These are phyloP conservation scores for Flabesymbios commensalis DNA, from an alignment of 2,888 invertebrate species.

Conservation along the genomic window DNA sequence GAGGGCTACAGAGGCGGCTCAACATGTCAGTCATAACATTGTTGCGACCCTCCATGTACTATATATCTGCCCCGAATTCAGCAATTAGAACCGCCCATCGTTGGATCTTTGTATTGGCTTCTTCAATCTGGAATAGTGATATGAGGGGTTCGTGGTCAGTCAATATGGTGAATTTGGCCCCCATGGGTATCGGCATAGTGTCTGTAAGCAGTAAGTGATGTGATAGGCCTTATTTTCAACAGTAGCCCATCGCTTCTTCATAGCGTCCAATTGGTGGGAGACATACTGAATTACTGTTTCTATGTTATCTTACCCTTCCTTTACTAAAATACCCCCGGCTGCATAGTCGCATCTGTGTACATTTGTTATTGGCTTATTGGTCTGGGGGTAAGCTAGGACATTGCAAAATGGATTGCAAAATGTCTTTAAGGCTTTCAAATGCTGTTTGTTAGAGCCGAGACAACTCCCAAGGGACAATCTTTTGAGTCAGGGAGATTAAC, in stretches of 20 bases:
- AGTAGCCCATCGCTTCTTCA: background rate
- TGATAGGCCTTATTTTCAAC: conserved; percentile 9
- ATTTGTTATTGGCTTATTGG: background rate
- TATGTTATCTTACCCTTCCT: conserved; percentile 1
- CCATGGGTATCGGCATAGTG: conserved; percentile 3
- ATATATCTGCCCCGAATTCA: conserved; percentile 22
- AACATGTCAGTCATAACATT: no score
- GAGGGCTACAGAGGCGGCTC: no score
- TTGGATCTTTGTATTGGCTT: conserved; percentile 19
- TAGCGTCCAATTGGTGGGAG: background rate
- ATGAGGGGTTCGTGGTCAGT: background rate
- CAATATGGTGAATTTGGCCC: conserved; percentile 5
- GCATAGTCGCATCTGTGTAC: conserved; percentile 3
- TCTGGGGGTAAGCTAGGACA: conserved; percentile 8
- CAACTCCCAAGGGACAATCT: conserved; percentile 7
- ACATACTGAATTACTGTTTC: conserved; percentile 10
- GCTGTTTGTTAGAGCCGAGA: background rate
- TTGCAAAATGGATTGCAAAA: background rate
- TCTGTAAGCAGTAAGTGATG: background rate
- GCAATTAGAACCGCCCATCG: conserved; percentile 22
- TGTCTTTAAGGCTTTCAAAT: background rate
- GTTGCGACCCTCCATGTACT: no score
- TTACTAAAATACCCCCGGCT: background rate
- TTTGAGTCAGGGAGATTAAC: conserved; percentile 3
- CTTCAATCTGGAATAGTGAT: conserved; percentile 8